Base-by-base conservation (phyloP, 2,113 vertebrate species). In the Tachysurus vachellii region DNA sequence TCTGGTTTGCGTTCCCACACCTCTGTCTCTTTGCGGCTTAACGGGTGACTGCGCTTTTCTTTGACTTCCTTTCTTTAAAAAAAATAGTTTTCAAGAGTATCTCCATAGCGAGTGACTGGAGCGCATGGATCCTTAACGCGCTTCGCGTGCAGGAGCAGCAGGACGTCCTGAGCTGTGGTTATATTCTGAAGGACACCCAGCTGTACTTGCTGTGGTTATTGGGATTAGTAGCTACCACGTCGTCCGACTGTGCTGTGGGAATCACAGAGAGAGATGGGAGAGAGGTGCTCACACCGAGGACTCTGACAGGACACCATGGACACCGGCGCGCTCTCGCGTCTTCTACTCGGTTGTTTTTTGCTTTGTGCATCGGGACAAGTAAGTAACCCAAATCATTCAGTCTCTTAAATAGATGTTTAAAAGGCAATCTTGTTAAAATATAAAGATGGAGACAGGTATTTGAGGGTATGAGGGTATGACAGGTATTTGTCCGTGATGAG, bases 221-320 rank as follows among this genome's bases (percentile, higher is more conserved):
- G 36, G 21, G 70, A 44, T 44, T 76, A 73, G 64, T 57, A 16
- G 68, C 64, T 56, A 50, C 12, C 5, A 75, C 12, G 21, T 53
- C 28, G 47, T 71, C 50, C 10, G 62, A 19, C 66, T 26, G 64
- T 84, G 53, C 12, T 85, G 83, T 23, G 31, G 54, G 36, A 23
- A 28, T 85, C 76, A 13, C 8, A 26, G 53, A 26, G 56, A 5
- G 50, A 59, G 66, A 92, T 85, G 89, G 85, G 79, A 79, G 83
- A 83, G 76, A 16, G 57, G 50, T 59, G 47, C 64, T 81, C 68
- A 56, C 66, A 64, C 54, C 23, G 9, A n/a, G 17, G 70, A 70
- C 76, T 89, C 84, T 90, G 90, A 91, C 89, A 89, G 84, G 68
- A 44, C 14, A 77, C 56, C 80, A 92, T 91, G 91, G 87, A 71